Conservation (phyloP, 2,888 invertebrate species). For the Melieria omissa region DNA sequence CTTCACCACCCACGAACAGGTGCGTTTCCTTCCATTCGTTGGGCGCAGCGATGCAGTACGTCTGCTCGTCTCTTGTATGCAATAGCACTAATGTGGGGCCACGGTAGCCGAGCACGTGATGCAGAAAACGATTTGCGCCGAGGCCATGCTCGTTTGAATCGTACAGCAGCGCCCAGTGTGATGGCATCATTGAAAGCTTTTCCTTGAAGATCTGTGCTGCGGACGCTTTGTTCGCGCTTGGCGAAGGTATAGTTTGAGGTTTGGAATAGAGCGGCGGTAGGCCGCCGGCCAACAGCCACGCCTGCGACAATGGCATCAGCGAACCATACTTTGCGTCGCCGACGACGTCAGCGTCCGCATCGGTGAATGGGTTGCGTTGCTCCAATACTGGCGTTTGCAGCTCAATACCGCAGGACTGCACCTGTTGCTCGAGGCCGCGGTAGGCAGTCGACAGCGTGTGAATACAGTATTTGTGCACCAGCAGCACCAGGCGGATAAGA, state of each 20-base stretch:
- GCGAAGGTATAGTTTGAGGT: conserved; percentile 62
- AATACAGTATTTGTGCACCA: conserved; percentile 76
- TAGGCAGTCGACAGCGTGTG: conserved; percentile 69
- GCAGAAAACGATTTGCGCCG: conserved; percentile 88
- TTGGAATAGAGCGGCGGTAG: conserved; percentile 72
- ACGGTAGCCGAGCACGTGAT: conserved; percentile 79
- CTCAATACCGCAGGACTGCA: conserved; percentile 71
- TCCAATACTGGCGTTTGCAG: conserved; percentile 81
- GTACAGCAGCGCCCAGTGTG: conserved; percentile 88
- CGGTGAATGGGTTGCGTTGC: conserved; percentile 67
- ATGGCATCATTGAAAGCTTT: conserved; percentile 76
- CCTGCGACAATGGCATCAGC: conserved; percentile 73
- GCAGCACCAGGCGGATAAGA: conserved; percentile 79
- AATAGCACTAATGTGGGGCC: conserved; percentile 75
- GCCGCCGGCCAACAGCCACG: conserved; percentile 78
- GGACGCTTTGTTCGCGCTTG: conserved; percentile 54
- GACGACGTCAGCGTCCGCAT: conserved; percentile 50
- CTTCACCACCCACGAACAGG: conserved; percentile 85
- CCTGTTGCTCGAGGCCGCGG: conserved; percentile 68
- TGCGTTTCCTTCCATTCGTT: conserved; percentile 89
- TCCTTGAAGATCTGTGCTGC: conserved; percentile 72
- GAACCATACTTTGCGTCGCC: conserved; percentile 48
- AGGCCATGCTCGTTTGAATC: conserved; percentile 85
- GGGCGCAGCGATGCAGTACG: conserved; percentile 81
- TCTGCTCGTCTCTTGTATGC: conserved; percentile 72